These are phyloP conservation scores for Ciconia nigra DNA, from an alignment of 2,797 vertebrate genomes.

Conservation along the genomic window DNA sequence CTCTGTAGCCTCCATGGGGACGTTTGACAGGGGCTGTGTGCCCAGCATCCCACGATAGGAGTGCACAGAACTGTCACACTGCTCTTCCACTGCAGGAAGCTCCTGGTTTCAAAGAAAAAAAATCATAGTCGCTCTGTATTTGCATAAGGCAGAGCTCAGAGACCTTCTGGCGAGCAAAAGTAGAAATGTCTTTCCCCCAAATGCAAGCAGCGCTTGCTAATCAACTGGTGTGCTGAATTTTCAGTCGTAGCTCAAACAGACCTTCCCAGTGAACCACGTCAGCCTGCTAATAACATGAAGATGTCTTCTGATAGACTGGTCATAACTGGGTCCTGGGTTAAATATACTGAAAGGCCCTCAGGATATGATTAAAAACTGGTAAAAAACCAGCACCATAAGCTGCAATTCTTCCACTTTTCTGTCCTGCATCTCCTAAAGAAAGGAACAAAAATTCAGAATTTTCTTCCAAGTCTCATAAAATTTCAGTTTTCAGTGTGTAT, in stretches of 20 bases:
- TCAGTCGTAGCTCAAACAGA: not conserved
- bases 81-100: not conserved
- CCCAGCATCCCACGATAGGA: not conserved
- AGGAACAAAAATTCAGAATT: not conserved
- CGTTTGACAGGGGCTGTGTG: fast-evolving
- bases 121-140: not conserved
- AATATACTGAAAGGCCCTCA: not conserved
- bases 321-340: not conserved
- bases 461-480: not conserved
- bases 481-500: not conserved
- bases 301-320: not conserved
- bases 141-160: not conserved
- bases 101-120: constrained; percentile 4
- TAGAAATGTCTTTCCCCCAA: not conserved
- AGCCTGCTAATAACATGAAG: not conserved
- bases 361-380: not conserved
- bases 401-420: not conserved
- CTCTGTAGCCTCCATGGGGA: not conserved
- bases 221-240: not conserved
- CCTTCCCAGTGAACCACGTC: not conserved
- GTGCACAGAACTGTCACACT: not conserved
- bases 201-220: not conserved
- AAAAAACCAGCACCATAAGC: not conserved
- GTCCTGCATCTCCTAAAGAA: not conserved
- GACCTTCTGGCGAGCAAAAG: not conserved